Evolutionary conservation across 2,888 invertebrate genomes (phyloP).

Genomic region (Gisinianus flammeolus): DNA sequence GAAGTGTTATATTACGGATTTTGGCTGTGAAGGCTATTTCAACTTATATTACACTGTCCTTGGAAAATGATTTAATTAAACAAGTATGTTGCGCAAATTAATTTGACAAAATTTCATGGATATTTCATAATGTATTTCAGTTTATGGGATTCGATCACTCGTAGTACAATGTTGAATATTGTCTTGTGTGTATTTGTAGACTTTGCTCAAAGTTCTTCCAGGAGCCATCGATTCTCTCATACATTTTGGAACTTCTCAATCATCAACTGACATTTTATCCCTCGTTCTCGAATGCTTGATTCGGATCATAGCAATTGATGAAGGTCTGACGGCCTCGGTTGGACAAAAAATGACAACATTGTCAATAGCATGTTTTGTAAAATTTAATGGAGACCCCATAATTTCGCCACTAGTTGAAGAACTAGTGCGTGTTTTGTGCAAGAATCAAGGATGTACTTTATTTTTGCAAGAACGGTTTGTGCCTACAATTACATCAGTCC

Average conservation of each 20-base stretch:
- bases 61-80: constrained; percentile 49
- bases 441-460: constrained; percentile 68
- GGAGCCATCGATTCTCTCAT: constrained; percentile 53
- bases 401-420: constrained; percentile 70
- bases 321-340: constrained; percentile 69
- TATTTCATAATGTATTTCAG: background rate
- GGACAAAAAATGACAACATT: constrained; percentile 71
- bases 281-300: constrained; percentile 53
- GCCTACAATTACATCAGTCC: constrained; percentile 71
- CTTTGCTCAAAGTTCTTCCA: constrained; percentile 53
- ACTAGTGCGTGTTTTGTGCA: constrained; percentile 69
- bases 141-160: too few relatives aligned
- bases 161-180: too few relatives aligned
- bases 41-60: constrained; percentile 50
- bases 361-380: constrained; percentile 72
- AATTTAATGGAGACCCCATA: constrained; percentile 70
- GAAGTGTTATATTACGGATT: constrained; percentile 54
- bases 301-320: constrained; percentile 66
- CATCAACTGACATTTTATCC: constrained; percentile 52
- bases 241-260: constrained; percentile 52
- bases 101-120: background rate
- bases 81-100: constrained; percentile 46
- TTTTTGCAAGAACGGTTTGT: constrained; percentile 71
- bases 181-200: constrained; percentile 39
- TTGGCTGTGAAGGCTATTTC: constrained; percentile 56